Evolutionary conservation across 2,797 vertebrate species (phyloP).

Genomic region (Malacoctenus gilli): DNA sequence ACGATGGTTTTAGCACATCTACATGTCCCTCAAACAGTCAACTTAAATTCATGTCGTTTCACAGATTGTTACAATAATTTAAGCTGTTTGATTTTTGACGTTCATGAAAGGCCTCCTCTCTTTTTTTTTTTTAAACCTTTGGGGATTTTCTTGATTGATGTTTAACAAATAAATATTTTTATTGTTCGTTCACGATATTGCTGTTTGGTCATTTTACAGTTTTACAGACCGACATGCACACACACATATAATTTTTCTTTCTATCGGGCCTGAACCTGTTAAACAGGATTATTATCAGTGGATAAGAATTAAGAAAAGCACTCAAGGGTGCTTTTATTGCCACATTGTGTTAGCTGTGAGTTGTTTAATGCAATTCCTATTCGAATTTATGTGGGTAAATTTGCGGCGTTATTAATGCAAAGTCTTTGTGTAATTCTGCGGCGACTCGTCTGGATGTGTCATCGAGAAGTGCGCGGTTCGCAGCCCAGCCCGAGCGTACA

Average conservation of each 20-base stretch:
- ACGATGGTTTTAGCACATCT: conserved; percentile 40
- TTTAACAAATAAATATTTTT: conserved; percentile 77
- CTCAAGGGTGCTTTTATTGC: neutral
- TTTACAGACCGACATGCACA: neutral
- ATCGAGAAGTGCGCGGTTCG: conserved; percentile 32
- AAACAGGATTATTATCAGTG: neutral
- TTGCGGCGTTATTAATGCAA: conserved; percentile 21
- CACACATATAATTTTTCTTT: too few species aligned
- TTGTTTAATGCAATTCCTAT: neutral
- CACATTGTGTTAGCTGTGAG: conserved; percentile 4
- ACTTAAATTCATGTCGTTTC: conserved; percentile 59
- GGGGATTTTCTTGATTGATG: conserved; percentile 73
- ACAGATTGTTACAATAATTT: conserved; percentile 64
- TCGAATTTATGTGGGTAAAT: conserved; percentile 13
- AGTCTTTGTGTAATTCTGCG: conserved; percentile 25
- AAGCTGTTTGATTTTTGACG: conserved; percentile 77
- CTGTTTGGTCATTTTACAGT: conserved; percentile 20
- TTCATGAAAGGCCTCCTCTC: conserved; percentile 66
- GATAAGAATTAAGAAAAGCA: neutral
- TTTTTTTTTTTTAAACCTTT: conserved; percentile 66
- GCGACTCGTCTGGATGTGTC: conserved; percentile 47
- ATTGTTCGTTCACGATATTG: conserved; percentile 57
- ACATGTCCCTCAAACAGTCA: conserved; percentile 24
- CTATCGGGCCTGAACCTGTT: too few species aligned
- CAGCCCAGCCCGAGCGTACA: conserved; percentile 36